These are phyloP conservation scores for Drosophila tani DNA, from an alignment of 1,140 invertebrate genomes.

Conservation along the genomic window DNA sequence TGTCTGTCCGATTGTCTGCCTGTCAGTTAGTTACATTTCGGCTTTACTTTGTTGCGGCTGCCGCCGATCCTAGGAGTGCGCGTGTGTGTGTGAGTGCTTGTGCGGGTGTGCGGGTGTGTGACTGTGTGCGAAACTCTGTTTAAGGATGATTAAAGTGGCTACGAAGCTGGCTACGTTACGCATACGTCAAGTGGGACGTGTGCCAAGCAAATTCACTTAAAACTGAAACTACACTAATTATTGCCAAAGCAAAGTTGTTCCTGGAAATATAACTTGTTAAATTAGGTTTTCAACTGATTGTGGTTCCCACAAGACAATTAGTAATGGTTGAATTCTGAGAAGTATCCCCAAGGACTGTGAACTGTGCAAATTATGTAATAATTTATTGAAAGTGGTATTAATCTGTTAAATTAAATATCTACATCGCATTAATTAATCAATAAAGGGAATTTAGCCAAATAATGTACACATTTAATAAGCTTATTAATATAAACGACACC, in stretches of 20 bases:
- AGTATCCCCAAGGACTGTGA: background rate
- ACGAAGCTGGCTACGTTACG: conserved; percentile 20
- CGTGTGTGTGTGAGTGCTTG: background rate
- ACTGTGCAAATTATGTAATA: background rate
- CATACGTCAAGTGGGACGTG: conserved; percentile 39
- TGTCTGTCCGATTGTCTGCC: conserved; percentile 38
- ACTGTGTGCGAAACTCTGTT: conserved; percentile 18
- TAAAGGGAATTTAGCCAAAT: background rate
- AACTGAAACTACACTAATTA: conserved; percentile 21
- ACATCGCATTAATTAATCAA: background rate
- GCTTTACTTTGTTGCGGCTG: conserved; percentile 43
- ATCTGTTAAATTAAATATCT: background rate
- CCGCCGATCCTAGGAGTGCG: background rate
- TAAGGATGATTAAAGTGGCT: conserved; percentile 41
- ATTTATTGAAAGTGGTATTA: background rate
- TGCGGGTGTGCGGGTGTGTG: no score
- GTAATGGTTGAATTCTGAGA: conserved; percentile 1
- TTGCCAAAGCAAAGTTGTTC: conserved; percentile 1
- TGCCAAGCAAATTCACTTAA: conserved; percentile 20
- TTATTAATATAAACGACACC: background rate
- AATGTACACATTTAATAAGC: no score
- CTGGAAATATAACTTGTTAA: conserved; percentile 9
- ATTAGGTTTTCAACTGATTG: conserved; percentile 9
- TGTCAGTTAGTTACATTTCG: conserved; percentile 53
- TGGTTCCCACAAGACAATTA: conserved; percentile 9